A percentile compares a stretch with the other conserved stretches of the same genome.
phyloP scores from a whole-genome alignment of 2,888 invertebrate species.

The Trissolcus japonicus region DNA sequence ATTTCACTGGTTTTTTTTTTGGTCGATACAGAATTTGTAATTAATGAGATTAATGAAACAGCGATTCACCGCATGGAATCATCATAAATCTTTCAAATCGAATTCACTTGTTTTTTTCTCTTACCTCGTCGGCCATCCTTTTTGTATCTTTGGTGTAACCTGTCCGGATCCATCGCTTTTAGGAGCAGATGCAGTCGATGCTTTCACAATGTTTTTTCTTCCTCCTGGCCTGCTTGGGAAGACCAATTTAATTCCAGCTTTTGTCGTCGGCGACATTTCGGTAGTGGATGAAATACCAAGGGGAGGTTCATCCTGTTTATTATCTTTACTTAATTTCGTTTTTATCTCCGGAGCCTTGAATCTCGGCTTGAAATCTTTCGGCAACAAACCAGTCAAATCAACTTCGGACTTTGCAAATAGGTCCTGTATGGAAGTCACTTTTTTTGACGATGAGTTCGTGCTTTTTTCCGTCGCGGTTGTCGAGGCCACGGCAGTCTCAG shows the following conservation, averaged over 20 bases:
- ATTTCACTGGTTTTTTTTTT: too few species aligned
- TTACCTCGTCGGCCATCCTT: conserved; percentile 90
- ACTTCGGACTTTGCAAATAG: conserved; percentile 71
- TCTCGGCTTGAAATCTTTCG: conserved; percentile 79
- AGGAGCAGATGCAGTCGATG: conserved; percentile 78
- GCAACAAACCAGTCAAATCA: conserved; percentile 77
- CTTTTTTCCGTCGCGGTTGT: conserved; percentile 45
- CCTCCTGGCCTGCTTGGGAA: conserved; percentile 88
- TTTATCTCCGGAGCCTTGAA: conserved; percentile 53
- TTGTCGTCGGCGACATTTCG: conserved; percentile 72
- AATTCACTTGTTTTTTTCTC: conserved; percentile 16
- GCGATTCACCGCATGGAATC: conserved; percentile 4
- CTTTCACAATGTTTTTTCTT: conserved; percentile 79
- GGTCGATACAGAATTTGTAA: neutral
- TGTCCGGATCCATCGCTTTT: conserved; percentile 76
- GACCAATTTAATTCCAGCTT: conserved; percentile 81
- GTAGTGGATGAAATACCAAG: conserved; percentile 67
- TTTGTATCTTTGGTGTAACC: conserved; percentile 84
- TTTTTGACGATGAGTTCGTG: conserved; percentile 71
- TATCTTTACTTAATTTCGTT: conserved; percentile 33
- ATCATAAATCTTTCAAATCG: neutral
- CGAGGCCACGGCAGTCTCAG: neutral
- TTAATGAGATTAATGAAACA: conserved; percentile 5
- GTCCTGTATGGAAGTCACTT: conserved; percentile 64
- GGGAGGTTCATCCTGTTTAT: conserved; percentile 9